phyloP scores from a whole-genome alignment of 2,888 invertebrate species.

The Euzophera pinguis region DNA sequence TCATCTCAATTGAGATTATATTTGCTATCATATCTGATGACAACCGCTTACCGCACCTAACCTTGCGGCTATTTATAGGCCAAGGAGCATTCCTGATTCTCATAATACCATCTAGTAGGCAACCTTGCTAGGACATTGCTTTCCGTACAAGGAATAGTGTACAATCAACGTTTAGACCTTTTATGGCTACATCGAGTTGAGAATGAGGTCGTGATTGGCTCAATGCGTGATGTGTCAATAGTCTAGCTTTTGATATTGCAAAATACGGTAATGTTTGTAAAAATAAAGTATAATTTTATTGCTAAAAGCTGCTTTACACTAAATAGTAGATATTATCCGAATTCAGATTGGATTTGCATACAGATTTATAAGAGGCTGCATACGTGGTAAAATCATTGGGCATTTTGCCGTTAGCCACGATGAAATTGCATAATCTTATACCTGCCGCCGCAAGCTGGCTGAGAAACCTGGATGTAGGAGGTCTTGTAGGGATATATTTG shows the following conservation, averaged over 20 bases:
- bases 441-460: too few species aligned
- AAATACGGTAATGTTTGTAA: not conserved
- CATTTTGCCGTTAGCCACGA: too few species aligned
- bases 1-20: conserved; percentile 1
- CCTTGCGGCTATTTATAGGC: conserved; percentile 60
- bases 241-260: not conserved
- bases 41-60: conserved; percentile 27
- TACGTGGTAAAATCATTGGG: too few species aligned
- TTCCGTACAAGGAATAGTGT: conserved; percentile 34
- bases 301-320: too few species aligned
- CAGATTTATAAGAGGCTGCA: too few species aligned
- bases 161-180: conserved; percentile 3
- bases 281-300: too few species aligned
- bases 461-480: too few species aligned
- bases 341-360: too few species aligned
- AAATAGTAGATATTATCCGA: too few species aligned
- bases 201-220: conserved; percentile 3
- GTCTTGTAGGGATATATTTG: too few species aligned
- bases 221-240: not conserved
- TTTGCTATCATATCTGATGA: conserved; percentile 14
- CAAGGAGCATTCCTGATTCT: conserved; percentile 37
- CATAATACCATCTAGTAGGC: conserved; percentile 12
- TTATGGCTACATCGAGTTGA: conserved; percentile 1
- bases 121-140: conserved; percentile 38
- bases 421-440: too few species aligned